These are phyloP conservation scores for Conus canariensis DNA, from an alignment of 2,888 invertebrate genomes.

Conservation along the genomic window DNA sequence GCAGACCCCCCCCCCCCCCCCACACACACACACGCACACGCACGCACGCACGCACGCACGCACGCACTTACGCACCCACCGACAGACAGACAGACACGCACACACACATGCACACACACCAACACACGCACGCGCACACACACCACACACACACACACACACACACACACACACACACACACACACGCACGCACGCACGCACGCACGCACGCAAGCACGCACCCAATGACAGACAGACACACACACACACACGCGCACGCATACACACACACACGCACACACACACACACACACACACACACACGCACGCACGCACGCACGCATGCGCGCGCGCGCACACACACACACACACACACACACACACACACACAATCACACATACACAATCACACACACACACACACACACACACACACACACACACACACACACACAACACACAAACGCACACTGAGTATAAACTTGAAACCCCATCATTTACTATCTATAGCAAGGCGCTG, in stretches of 20 bases:
- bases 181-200: neutral
- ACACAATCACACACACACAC: neutral
- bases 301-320: neutral
- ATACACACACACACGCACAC: neutral
- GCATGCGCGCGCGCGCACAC: neutral
- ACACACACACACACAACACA: neutral
- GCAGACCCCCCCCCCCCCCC: too few relatives aligned
- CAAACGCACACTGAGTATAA: neutral
- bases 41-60: too few relatives aligned
- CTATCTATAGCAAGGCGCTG: too few relatives aligned
- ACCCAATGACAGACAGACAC: neutral
- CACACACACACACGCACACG: too few relatives aligned
- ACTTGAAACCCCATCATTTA: too few relatives aligned
- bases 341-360: neutral
- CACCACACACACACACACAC: constrained; percentile 8
- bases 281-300: constrained; percentile 6
- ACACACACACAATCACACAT: neutral
- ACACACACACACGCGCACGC: neutral
- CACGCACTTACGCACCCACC: too few relatives aligned
- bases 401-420: too few relatives aligned
- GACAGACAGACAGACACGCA: too few relatives aligned
- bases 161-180: constrained; percentile 1
- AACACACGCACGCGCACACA: neutral
- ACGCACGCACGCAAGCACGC: neutral
- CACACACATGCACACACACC: neutral